Conservation (phyloP, 92 coral and sea anemone species). For the Actinostola sp. region DNA sequence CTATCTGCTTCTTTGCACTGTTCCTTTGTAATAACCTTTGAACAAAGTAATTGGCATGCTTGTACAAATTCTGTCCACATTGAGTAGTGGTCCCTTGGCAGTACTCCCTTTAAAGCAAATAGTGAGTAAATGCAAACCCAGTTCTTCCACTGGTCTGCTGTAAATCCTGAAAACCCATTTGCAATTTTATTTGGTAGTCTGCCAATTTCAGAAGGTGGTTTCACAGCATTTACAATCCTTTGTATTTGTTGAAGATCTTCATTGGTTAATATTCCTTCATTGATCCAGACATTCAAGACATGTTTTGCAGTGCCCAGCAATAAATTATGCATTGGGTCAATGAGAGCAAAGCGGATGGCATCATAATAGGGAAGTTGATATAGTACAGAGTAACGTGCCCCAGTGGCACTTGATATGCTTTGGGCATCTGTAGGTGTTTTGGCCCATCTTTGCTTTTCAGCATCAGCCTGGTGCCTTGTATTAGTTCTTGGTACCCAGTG, state of each 20-base stretch:
- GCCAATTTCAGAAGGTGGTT: constrained; percentile 48
- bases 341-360: constrained; percentile 47
- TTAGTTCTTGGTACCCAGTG: constrained; percentile 39
- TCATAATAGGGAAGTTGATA: constrained; percentile 59
- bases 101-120: constrained; percentile 47
- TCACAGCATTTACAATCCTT: constrained; percentile 27
- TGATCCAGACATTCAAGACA: constrained; percentile 45
- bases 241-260: constrained; percentile 32
- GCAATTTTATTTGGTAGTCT: constrained; percentile 50
- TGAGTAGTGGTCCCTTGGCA: constrained; percentile 37
- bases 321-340: too few relatives aligned
- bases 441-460: constrained; percentile 43
- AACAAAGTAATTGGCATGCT: constrained; percentile 48
- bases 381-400: constrained; percentile 45
- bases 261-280: constrained; percentile 12
- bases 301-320: constrained; percentile 66
- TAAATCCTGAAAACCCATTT: constrained; percentile 57
- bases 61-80: constrained; percentile 53
- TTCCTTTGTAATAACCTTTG: constrained; percentile 29
- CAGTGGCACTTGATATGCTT: constrained; percentile 17
- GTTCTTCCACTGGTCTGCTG: constrained; percentile 65
- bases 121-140: constrained; percentile 48
- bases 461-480: constrained; percentile 48
- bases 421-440: constrained; percentile 30
- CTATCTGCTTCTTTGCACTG: constrained; percentile 38